phyloP scores from a whole-genome alignment of 2,113 vertebrate species.

The Nerophis lumbriciformis region DNA sequence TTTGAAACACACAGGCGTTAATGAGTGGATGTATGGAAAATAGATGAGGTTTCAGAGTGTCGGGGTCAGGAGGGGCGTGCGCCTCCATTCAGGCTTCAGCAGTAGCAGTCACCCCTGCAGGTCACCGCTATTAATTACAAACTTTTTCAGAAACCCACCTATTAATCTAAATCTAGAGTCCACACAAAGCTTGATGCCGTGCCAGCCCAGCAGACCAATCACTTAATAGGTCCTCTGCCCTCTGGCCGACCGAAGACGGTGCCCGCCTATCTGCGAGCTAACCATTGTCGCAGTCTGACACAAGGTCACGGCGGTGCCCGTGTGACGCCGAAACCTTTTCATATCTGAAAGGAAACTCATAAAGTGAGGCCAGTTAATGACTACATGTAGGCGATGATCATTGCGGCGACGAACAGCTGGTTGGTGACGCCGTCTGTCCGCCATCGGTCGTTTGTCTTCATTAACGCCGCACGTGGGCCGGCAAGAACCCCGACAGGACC shows the following conservation, averaged over 20 bases:
- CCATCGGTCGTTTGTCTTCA: slow-evolving; percentile 59
- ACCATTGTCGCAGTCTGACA: slow-evolving; percentile 52
- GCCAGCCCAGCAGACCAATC: slow-evolving; percentile 53
- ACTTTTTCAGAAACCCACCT: slow-evolving; percentile 39
- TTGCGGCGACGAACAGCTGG: slow-evolving; percentile 59
- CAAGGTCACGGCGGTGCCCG: slow-evolving; percentile 40
- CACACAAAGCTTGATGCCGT: slow-evolving; percentile 34
- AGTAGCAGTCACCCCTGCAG: slow-evolving; percentile 30
- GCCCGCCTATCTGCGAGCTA: slow-evolving; percentile 56
- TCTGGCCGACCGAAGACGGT: slow-evolving; percentile 47
- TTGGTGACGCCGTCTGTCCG: slow-evolving; percentile 38
- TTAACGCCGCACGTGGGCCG: slow-evolving; percentile 58
- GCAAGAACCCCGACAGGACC: slow-evolving; percentile 15
- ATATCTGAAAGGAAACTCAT: slow-evolving; percentile 26
- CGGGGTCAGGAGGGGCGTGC: slow-evolving; percentile 25
- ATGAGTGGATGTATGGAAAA: slow-evolving; percentile 20
- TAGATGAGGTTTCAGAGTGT: slow-evolving; percentile 39
- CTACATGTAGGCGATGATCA: slow-evolving; percentile 44
- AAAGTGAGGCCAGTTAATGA: slow-evolving; percentile 38
- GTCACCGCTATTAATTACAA: slow-evolving; percentile 61
- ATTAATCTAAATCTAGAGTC: slow-evolving; percentile 67
- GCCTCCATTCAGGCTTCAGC: slow-evolving; percentile 31
- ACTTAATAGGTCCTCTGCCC: slow-evolving; percentile 58
- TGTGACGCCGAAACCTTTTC: not conserved
- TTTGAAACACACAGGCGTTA: not conserved